These are phyloP conservation scores for Poeciliopsis gracilis DNA, from an alignment of 2,797 vertebrate species.

Conservation along the genomic window DNA sequence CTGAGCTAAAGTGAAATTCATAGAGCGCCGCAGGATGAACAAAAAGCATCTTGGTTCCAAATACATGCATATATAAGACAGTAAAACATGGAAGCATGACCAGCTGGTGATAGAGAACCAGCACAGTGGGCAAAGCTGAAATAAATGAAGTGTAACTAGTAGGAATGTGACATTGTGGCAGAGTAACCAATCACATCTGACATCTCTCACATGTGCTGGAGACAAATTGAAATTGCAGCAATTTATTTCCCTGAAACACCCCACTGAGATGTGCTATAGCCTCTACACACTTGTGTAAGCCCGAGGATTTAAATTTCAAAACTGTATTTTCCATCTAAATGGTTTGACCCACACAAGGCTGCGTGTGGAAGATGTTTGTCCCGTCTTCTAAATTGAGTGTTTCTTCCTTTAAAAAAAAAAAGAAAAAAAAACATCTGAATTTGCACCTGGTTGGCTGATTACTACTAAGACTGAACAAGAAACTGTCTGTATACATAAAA, in stretches of 20 bases:
- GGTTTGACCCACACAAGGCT: neutral
- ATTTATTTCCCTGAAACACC: slow-evolving; percentile 33
- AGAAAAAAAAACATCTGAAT: neutral
- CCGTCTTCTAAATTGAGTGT: neutral
- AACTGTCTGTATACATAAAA: neutral
- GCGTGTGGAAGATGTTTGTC: neutral
- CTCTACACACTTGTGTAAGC: slow-evolving; percentile 11
- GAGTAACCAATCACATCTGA: slow-evolving; percentile 18
- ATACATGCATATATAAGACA: neutral
- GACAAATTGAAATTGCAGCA: slow-evolving; percentile 39
- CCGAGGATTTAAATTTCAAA: neutral
- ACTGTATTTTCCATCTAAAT: slow-evolving; percentile 3
- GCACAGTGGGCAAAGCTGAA: slow-evolving; percentile 2
- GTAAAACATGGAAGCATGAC: neutral
- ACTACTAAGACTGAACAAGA: neutral
- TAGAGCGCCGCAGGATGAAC: neutral
- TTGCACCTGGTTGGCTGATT: neutral
- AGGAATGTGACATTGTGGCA: neutral
- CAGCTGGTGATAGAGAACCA: slow-evolving; percentile 11
- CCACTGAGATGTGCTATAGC: slow-evolving; percentile 5
- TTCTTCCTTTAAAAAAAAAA: neutral
- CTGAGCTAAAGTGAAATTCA: neutral
- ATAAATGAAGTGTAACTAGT: slow-evolving; percentile 28
- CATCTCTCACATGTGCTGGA: slow-evolving; percentile 25
- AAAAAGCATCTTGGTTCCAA: neutral